phyloP scores from a whole-genome alignment of 2,797 vertebrate genomes.

The Cossypha polioptera region DNA sequence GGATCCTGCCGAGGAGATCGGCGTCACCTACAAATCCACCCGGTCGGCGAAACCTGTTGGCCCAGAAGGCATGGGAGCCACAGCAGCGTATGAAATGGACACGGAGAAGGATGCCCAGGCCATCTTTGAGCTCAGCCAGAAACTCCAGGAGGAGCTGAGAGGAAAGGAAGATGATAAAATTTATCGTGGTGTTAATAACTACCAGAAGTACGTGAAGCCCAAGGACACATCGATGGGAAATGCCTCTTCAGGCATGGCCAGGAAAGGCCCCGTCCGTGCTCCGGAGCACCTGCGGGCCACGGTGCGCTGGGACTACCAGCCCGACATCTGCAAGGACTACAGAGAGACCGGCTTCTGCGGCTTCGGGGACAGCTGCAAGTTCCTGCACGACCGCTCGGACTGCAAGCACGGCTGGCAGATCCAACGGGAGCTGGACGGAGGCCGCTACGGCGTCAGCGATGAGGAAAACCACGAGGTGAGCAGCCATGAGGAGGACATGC shows the following conservation, averaged over 20 bases:
- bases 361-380: conserved; percentile 98
- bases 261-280: conserved; percentile 93
- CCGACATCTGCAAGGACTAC: conserved; percentile 97
- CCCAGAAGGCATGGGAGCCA: conserved; percentile 98
- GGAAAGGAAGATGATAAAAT: conserved; percentile 97
- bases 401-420: conserved; percentile 99
- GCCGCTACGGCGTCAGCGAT: conserved; percentile 84
- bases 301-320: conserved; percentile 96
- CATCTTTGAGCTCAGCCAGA: conserved; percentile 96
- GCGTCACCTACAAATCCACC: conserved; percentile 90
- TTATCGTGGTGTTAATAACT: conserved; percentile 96
- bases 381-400: conserved; percentile 95
- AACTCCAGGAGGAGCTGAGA: conserved; percentile 90
- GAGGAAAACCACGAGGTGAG: no score
- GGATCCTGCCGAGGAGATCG: conserved; percentile 75
- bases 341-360: conserved; percentile 98
- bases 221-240: conserved; percentile 96
- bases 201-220: conserved; percentile 93
- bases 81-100: conserved; percentile 91
- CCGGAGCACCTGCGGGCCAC: conserved; percentile 93
- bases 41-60: conserved; percentile 95
- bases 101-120: conserved; percentile 95
- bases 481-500: no score
- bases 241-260: conserved; percentile 85
- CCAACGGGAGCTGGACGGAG: conserved; percentile 93